phyloP scores from a whole-genome alignment of 2,797 vertebrate species.

The Mus spretus region DNA sequence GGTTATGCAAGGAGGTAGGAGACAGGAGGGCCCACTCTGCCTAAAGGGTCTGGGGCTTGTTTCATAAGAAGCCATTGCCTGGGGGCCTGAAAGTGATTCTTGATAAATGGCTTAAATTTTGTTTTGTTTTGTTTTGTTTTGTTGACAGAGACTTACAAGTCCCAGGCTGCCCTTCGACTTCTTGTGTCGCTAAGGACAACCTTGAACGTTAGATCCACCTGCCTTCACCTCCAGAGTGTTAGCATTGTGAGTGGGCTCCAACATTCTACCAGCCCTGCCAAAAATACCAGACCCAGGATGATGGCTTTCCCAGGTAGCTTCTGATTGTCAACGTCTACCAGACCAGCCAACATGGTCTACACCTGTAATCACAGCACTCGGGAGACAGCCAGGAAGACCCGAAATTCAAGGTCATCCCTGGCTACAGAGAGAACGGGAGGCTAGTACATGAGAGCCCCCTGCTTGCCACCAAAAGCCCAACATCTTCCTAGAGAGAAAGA shows the following conservation, averaged over 20 bases:
- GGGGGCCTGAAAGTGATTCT: neutral
- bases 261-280: neutral
- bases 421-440: neutral
- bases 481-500: constrained; percentile 27
- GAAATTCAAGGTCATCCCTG: neutral
- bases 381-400: neutral
- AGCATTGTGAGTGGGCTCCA: neutral
- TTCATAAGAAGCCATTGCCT: neutral
- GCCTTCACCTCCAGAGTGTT: neutral
- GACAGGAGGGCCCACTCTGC: no score
- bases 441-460: neutral
- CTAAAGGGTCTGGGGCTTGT: neutral
- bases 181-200: neutral
- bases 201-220: neutral
- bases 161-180: neutral
- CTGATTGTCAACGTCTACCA: no score
- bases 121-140: neutral
- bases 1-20: neutral
- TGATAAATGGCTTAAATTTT: neutral
- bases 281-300: neutral
- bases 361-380: neutral
- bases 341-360: neutral
- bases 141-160: neutral
- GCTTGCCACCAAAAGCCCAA: neutral
- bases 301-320: neutral